These are phyloP conservation scores for Istiophorus platypterus DNA, from an alignment of 2,113 vertebrate species.

Conservation along the genomic window DNA sequence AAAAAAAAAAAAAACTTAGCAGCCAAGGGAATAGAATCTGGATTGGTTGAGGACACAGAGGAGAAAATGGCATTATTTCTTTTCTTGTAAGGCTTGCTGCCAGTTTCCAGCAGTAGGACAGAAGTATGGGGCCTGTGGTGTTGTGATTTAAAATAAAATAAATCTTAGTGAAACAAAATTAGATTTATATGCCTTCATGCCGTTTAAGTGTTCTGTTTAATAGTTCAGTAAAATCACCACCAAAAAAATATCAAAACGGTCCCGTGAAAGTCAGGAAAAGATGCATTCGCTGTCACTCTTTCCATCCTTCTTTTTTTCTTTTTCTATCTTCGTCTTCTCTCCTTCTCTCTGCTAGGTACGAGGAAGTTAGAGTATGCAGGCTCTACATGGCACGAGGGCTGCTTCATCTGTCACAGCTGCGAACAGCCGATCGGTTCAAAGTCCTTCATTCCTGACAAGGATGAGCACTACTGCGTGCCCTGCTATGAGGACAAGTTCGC, in stretches of 20 bases:
- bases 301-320: background rate
- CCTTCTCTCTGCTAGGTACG: conserved; percentile 84
- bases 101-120: conserved; percentile 61
- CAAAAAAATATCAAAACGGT: conserved; percentile 32
- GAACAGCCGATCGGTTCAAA: conserved; percentile 96
- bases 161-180: conserved; percentile 40
- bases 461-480: conserved; percentile 96
- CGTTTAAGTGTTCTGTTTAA: conserved; percentile 51
- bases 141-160: conserved; percentile 62
- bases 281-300: conserved; percentile 20
- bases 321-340: background rate
- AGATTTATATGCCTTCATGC: conserved; percentile 42
- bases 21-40: conserved; percentile 34
- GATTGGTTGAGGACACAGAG: conserved; percentile 46
- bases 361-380: conserved; percentile 97
- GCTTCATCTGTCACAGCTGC: conserved; percentile 97
- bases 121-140: conserved; percentile 42
- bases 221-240: conserved; percentile 46
- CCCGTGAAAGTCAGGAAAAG: background rate
- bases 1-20: conserved; percentile 57
- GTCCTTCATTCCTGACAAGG: conserved; percentile 98
- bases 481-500: conserved; percentile 99
- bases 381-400: conserved; percentile 96
- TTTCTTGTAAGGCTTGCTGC: conserved; percentile 28
- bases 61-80: conserved; percentile 41